phyloP scores from a whole-genome alignment of 2,888 invertebrate genomes.

The Orthonychiurus folsomi region DNA sequence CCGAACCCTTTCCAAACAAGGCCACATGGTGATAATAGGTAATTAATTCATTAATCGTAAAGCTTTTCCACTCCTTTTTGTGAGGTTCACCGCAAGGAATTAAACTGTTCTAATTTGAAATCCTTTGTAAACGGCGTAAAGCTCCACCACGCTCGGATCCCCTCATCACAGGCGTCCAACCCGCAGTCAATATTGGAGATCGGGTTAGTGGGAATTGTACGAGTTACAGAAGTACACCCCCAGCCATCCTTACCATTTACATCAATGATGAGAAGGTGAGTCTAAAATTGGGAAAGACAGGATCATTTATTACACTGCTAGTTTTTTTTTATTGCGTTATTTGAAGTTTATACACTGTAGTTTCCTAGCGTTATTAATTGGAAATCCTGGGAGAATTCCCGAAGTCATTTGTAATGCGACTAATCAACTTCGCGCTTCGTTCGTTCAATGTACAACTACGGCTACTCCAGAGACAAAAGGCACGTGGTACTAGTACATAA shows the following conservation, averaged over 20 bases:
- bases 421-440: too few relatives aligned
- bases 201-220: constrained; percentile 28
- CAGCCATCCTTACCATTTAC: constrained; percentile 30
- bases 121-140: too few relatives aligned
- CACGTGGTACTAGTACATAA: too few relatives aligned
- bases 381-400: too few relatives aligned
- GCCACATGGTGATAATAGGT: constrained; percentile 10
- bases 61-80: background rate
- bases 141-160: constrained; percentile 29
- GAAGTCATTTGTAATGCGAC: too few relatives aligned
- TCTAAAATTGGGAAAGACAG: too few relatives aligned
- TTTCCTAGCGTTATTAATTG: too few relatives aligned
- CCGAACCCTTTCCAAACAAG: background rate
- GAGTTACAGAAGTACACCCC: constrained; percentile 27
- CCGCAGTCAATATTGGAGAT: constrained; percentile 23
- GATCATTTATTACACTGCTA: too few relatives aligned
- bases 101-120: background rate
- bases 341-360: too few relatives aligned
- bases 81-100: background rate
- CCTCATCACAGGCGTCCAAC: constrained; percentile 24
- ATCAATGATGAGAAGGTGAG: constrained; percentile 31
- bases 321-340: too few relatives aligned
- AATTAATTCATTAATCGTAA: constrained; percentile 3
- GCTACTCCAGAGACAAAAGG: too few relatives aligned
- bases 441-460: too few relatives aligned